Evolutionary conservation across 1,140 invertebrate species (phyloP).

Genomic region (Oscheius sp.): DNA sequence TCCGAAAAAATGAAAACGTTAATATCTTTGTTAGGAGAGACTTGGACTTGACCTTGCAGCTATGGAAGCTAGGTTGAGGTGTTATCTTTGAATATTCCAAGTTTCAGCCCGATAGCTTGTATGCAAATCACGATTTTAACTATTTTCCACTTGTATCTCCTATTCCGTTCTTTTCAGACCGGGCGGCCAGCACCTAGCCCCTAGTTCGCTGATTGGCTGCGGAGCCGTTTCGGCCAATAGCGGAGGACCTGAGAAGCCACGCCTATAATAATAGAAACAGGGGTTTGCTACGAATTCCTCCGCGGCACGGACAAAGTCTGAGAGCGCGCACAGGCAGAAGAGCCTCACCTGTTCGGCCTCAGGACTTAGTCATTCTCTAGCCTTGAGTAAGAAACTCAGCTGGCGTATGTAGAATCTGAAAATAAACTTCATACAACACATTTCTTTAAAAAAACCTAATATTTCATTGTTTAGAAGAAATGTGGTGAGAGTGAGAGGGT

Average conservation of each 20-base stretch:
- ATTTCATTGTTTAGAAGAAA: too few relatives aligned
- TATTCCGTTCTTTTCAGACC: too few relatives aligned
- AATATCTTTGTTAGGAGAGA: not conserved
- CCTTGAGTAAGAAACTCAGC: too few relatives aligned
- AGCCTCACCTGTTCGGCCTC: too few relatives aligned
- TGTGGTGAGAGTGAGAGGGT: too few relatives aligned
- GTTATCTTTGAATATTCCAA: not conserved
- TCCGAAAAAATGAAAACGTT: not conserved
- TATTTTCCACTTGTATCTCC: not conserved
- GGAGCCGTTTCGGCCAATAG: not conserved
- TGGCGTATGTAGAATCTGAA: too few relatives aligned
- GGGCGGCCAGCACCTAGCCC: not conserved
- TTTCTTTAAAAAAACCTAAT: too few relatives aligned
- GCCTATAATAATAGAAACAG: not conserved
- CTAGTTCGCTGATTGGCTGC: not conserved
- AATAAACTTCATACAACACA: too few relatives aligned
- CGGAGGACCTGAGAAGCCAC: not conserved
- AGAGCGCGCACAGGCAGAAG: slow-evolving; percentile 1
- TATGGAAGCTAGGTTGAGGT: not conserved
- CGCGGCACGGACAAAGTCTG: not conserved
- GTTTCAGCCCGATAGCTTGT: not conserved
- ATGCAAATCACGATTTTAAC: not conserved
- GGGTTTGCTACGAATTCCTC: not conserved
- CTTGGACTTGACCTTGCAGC: not conserved
- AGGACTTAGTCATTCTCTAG: too few relatives aligned